Percentiles rank a stretch among this genome's conserved stretches.
phyloP scores from a whole-genome alignment of 2,113 vertebrate genomes.

The Gambusia affinis region DNA sequence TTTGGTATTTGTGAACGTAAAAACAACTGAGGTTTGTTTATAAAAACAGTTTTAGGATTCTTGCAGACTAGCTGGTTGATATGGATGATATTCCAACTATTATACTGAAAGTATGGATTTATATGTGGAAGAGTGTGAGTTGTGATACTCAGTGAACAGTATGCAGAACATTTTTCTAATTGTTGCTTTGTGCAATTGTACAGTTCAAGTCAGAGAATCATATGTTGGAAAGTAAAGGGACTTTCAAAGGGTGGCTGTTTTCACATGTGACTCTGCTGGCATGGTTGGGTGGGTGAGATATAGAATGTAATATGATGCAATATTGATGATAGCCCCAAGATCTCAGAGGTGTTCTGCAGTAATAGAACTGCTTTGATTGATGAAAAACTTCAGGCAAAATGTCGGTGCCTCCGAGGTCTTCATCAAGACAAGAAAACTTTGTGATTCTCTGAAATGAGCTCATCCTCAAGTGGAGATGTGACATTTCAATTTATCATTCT shows the following conservation, averaged over 20 bases:
- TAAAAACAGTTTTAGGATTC: not conserved
- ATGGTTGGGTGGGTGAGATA: conserved; percentile 45
- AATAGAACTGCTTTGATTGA: conserved; percentile 61
- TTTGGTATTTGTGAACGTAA: not conserved
- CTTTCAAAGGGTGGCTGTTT: conserved; percentile 21
- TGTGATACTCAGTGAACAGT: conserved; percentile 4
- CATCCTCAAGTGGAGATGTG: conserved; percentile 55
- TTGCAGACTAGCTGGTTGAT: not conserved
- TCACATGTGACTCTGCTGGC: conserved; percentile 13
- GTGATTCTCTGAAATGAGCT: conserved; percentile 59
- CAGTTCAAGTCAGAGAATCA: conserved; percentile 26
- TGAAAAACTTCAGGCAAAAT: conserved; percentile 62
- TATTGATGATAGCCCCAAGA: conserved; percentile 49
- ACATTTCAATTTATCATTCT: conserved; percentile 60
- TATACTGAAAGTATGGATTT: conserved; percentile 11
- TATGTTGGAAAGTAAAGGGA: conserved; percentile 30
- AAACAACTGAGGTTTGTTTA: not conserved
- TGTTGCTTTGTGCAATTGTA: not conserved
- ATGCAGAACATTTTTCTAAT: not conserved
- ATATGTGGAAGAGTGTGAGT: not conserved
- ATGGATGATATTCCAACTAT: not conserved
- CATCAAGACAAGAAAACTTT: conserved; percentile 45
- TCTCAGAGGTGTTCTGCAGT: conserved; percentile 43
- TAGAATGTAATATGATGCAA: conserved; percentile 57
- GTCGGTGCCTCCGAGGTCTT: conserved; percentile 57